phyloP scores from a whole-genome alignment of 2,888 invertebrate genomes.

The Synanthedon vespiformis region DNA sequence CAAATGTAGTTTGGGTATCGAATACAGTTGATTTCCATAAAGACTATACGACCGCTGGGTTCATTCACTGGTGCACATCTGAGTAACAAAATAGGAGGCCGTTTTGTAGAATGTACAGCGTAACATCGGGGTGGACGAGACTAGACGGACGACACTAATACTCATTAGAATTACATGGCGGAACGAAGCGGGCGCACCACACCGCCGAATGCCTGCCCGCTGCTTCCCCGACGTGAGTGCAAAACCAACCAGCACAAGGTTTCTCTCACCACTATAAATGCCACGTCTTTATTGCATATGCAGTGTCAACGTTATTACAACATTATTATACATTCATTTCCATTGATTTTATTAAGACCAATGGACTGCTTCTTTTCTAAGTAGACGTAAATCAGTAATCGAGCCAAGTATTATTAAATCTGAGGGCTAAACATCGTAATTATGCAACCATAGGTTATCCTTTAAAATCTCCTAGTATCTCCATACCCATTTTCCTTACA shows the following conservation, averaged over 20 bases:
- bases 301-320: neutral
- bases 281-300: neutral
- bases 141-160: slow-evolving; percentile 58
- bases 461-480: too few relatives aligned
- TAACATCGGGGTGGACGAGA: slow-evolving; percentile 21
- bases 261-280: neutral
- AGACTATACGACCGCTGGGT: too few relatives aligned
- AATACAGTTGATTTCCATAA: too few relatives aligned
- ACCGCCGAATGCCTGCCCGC: slow-evolving; percentile 9
- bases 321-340: too few relatives aligned
- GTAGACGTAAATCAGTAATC: too few relatives aligned
- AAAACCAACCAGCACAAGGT: slow-evolving; percentile 2
- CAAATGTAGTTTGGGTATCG: too few relatives aligned
- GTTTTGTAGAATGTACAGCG: slow-evolving; percentile 22
- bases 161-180: slow-evolving; percentile 69
- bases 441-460: too few relatives aligned
- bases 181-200: slow-evolving; percentile 30
- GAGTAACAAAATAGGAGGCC: slow-evolving; percentile 4
- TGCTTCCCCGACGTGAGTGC: slow-evolving; percentile 4
- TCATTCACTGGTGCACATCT: neutral
- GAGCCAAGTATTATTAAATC: too few relatives aligned
- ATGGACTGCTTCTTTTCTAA: too few relatives aligned
- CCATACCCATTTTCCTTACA: too few relatives aligned
- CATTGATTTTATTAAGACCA: too few relatives aligned
- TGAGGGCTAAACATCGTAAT: too few relatives aligned